Evolutionary conservation across 2,888 invertebrate species (phyloP).

Genomic region (Limnephilus auricula): DNA sequence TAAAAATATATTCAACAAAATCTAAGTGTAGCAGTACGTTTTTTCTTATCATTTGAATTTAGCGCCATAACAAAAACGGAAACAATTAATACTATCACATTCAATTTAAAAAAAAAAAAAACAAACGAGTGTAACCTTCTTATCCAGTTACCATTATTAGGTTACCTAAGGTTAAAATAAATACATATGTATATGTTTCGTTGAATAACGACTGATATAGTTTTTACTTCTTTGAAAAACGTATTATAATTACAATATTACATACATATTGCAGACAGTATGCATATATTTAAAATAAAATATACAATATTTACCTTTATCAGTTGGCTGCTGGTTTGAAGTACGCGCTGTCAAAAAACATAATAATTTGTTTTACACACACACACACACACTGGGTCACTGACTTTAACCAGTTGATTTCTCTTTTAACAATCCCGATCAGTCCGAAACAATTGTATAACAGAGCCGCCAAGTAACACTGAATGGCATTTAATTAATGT

Average conservation of each 20-base stretch:
- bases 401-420: not conserved
- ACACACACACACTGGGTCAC: slow-evolving; percentile 9
- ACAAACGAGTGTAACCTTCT: not conserved
- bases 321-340: slow-evolving; percentile 42
- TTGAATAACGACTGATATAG: not conserved
- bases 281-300: not conserved
- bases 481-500: not conserved
- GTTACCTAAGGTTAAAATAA: not conserved
- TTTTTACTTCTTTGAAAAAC: not conserved
- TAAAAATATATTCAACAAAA: not conserved
- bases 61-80: not conserved
- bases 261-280: not conserved
- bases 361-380: slow-evolving; percentile 11
- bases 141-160: not conserved
- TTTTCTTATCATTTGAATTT: not conserved
- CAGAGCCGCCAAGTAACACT: not conserved
- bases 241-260: not conserved
- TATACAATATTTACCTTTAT: slow-evolving; percentile 35
- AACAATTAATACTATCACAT: not conserved
- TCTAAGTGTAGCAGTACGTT: not conserved
- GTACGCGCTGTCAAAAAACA: slow-evolving; percentile 33
- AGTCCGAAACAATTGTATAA: not conserved
- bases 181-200: not conserved
- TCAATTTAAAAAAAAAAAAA: not conserved
- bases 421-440: not conserved